These are phyloP conservation scores for Nerophis lumbriciformis DNA, from an alignment of 2,113 vertebrate species.

Conservation along the genomic window DNA sequence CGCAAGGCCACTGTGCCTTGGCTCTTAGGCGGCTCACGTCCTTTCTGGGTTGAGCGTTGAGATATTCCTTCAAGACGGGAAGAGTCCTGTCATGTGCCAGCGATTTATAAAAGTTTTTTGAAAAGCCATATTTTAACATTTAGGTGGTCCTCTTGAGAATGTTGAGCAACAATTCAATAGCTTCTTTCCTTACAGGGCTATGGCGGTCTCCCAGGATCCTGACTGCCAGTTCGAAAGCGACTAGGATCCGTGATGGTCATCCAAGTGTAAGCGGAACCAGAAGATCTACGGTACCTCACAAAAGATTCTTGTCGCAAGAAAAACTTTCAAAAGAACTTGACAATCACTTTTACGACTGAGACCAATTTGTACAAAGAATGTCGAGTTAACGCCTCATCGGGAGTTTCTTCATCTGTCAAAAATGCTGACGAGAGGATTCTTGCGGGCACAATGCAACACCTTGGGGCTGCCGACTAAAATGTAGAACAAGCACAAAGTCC, in stretches of 20 bases:
- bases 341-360: conserved; percentile 58
- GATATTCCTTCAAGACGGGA: conserved; percentile 19
- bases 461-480: conserved; percentile 2
- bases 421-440: conserved; percentile 21
- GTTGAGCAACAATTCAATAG: conserved; percentile 7
- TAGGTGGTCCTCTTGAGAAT: not conserved
- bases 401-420: conserved; percentile 33
- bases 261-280: conserved; percentile 52
- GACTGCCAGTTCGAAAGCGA: conserved; percentile 61
- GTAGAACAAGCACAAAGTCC: conserved; percentile 1
- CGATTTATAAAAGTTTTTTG: not conserved
- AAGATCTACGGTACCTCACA: conserved; percentile 39
- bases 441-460: conserved; percentile 16
- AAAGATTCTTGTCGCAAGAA: conserved; percentile 34
- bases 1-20: not conserved
- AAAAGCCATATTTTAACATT: conserved; percentile 1
- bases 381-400: conserved; percentile 43
- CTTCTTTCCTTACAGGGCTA: conserved; percentile 55
- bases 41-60: conserved; percentile 10
- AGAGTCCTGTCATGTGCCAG: not conserved
- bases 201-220: conserved; percentile 70
- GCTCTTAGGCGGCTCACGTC: not conserved
- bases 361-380: conserved; percentile 32
- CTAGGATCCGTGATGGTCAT: conserved; percentile 64
- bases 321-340: conserved; percentile 55